Evolutionary conservation across 1,140 invertebrate species (phyloP), one percentile per base, ranked within the genome.

Genomic region (Frieseomelitta varia): DNA sequence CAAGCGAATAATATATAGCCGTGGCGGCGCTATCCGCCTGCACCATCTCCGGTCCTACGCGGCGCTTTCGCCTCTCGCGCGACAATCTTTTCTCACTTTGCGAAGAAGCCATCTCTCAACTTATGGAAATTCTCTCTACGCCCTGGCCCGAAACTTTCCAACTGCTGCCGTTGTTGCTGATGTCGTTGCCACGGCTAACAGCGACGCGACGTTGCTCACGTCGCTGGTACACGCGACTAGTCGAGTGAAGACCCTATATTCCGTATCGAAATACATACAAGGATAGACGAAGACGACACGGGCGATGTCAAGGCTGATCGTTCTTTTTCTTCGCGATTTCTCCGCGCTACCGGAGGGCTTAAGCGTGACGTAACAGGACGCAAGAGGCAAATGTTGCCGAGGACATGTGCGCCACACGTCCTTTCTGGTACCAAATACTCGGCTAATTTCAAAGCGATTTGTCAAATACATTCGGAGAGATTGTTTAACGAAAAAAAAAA

Each of bases 61-160:
- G 81, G 47, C 53, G 80, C 79, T 84, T 74, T 85, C 81, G 81
- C 79, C 78, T 79, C 80, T 82, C 75, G 69, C 88, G 87, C 89
- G 87, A 89, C 91, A 91, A 94, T 93, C 92, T 93, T 93, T 93
- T 92, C 92, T 92, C 92, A 91, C 92, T 94, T 93, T 91, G 82
- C 85, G 87, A 90, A 77, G 87, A 87, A 91, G 88, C 93, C 91
- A 93, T 94, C 92, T 92, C 91, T 94, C 92, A 93, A 94, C 91
- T 92, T 93, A 94, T 93, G 93, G 93, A 94, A 94, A 94, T 93
- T 91, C 81, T 73, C 61, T 73, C 47, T 63, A 24, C 84, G 30
- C n/a, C 58, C 58, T 15, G 47, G 27, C 68, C 67, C 53, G 81
- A 86, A 81, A 81, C 68, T 79, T 78, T 79, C 80, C 63, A 86